Base-by-base conservation (phyloP, 35 echinoderm and acorn worm species). In the Ophiothrix spiculata region DNA sequence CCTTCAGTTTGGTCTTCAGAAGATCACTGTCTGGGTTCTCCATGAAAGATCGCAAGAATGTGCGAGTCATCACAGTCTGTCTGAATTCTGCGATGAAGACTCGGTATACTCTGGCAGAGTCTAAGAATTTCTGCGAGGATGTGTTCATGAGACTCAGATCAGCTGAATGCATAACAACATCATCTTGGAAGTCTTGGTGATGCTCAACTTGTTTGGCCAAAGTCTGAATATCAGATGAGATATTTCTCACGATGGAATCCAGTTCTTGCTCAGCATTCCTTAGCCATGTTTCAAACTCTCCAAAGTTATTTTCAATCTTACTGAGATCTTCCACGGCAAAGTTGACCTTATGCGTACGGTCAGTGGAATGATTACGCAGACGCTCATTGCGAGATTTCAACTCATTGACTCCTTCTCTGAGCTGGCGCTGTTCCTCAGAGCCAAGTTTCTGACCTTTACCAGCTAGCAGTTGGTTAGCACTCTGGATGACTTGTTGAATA, bases 91-190 rank as follows among this genome's bases (percentile, higher is more conserved):
- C 84, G 15, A 99, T 75, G 84, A 91, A 94, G 0, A 86, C 86
- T 33, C 77, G 80, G 86, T 89, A 99, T 86, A 94, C 96, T 89
- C 89, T 90, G 35, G 80, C 37, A 35, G 87, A 75, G 16, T 91
- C 56, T 74, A 94, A 31, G 89, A 89, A 94, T 76, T 94, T 87
- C 32, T 91, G 82, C 17, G 85, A 84, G 21, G 92, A 83, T 73
- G 91, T 99, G 81, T 99, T 94, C 42, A 91, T 84, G 74, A 91
- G 91, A 35, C 91, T 94, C 33, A 99, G 89, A 63, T 98, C 92
- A 29, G 96, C 96, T 8, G 92, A 94, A 75, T 99, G 96, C 31
- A 89, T 91, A n/a, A 94, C 87, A 1, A 99, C 92, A 40, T 99
- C 92, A 34, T 99, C 92, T n/a, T 81, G 90, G 86, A 99, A 94